Conservation (phyloP, 2,113 vertebrate genomes). For the Malurus alboscapulatus region DNA sequence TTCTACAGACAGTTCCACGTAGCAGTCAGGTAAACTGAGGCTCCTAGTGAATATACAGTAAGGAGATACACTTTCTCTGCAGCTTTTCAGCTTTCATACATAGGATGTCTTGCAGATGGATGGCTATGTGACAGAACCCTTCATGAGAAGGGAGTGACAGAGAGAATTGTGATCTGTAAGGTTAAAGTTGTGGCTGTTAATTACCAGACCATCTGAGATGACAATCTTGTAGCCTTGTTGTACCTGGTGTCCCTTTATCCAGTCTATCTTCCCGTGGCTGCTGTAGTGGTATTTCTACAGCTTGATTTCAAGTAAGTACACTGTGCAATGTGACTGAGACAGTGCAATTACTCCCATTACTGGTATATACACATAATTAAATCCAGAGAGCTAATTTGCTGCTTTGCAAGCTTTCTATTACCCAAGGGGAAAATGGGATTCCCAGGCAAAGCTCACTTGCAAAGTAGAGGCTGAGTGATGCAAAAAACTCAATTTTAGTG, state of each 20-base stretch:
- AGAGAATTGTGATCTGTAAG: not conserved
- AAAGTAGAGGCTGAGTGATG: not conserved
- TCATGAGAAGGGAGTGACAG: not conserved
- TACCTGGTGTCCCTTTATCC: not conserved
- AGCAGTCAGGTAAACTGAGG: not conserved
- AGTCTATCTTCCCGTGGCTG: not conserved
- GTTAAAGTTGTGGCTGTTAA: not conserved
- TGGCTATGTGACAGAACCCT: not conserved
- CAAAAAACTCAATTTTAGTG: not conserved
- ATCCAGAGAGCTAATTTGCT: not conserved
- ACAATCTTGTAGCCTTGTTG: not conserved
- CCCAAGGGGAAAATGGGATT: not conserved
- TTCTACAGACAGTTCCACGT: not conserved
- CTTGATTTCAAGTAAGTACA: not conserved
- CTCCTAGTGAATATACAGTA: not conserved
- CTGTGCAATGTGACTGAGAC: not conserved
- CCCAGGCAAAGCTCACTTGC: not conserved
- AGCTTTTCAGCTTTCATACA: not conserved
- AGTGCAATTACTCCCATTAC: not conserved
- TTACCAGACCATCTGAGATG: not conserved
- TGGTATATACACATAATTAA: slow-evolving; percentile 16
- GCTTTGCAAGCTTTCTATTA: slow-evolving; percentile 13
- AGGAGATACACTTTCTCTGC: not conserved
- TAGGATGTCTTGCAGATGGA: not conserved
- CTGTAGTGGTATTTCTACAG: not conserved